Percentiles rank a stretch among this genome's conserved stretches.
Conservation (phyloP, 2,888 invertebrate species). For the Syritta pipiens region DNA sequence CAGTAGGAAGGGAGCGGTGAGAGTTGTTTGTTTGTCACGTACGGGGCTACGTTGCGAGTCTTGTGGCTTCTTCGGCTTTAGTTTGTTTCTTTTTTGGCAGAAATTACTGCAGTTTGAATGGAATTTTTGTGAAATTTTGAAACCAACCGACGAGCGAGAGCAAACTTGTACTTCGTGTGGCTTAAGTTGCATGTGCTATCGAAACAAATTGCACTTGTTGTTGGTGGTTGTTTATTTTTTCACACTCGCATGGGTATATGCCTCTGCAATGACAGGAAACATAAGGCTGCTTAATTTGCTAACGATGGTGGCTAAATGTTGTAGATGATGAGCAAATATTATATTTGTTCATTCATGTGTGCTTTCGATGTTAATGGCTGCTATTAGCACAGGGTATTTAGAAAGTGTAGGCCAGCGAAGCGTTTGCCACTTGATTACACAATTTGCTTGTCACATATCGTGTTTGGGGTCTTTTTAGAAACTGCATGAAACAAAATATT, state of each 20-base stretch:
- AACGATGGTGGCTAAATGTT: constrained; percentile 6
- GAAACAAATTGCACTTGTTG: constrained; percentile 32
- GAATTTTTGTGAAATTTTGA: constrained; percentile 40
- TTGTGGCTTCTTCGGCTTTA: constrained; percentile 14
- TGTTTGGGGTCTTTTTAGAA: too few species aligned
- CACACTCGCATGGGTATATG: too few species aligned
- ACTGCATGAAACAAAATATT: too few species aligned
- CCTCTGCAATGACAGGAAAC: constrained; percentile 45
- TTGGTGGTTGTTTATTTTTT: constrained; percentile 1
- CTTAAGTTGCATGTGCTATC: constrained; percentile 33
- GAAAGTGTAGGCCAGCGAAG: constrained; percentile 45
- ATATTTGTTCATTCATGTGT: constrained; percentile 26
- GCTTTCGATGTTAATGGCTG: constrained; percentile 14
- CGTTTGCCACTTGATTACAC: constrained; percentile 9
- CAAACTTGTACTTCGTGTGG: not conserved
- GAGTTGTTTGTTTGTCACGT: constrained; percentile 44
- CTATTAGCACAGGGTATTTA: constrained; percentile 15
- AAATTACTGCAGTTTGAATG: constrained; percentile 37
- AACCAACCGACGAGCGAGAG: constrained; percentile 8
- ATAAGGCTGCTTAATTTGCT: constrained; percentile 35
- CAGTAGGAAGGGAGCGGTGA: not conserved
- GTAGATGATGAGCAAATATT: constrained; percentile 38
- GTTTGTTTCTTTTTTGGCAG: constrained; percentile 29
- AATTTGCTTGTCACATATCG: too few species aligned
- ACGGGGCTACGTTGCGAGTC: not conserved